Percentiles rank a stretch among this genome's conserved stretches.
Evolutionary conservation across 2,113 vertebrate genomes (phyloP).

Genomic region (Cyphomyrus plagiostoma): DNA sequence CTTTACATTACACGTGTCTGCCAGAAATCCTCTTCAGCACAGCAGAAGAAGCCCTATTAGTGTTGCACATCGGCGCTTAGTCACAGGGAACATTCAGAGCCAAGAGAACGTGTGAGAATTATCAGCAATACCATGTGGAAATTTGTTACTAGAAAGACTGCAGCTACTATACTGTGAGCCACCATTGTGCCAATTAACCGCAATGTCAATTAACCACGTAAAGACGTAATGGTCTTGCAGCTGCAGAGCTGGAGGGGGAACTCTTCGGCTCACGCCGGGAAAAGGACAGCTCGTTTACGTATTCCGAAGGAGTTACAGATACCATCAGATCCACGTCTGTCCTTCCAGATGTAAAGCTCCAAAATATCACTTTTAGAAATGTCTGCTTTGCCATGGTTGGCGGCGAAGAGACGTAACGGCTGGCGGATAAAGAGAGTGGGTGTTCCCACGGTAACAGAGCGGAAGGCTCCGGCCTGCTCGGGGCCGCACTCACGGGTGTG

Average conservation of each 20-base stretch:
- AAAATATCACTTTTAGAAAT: constrained; percentile 17
- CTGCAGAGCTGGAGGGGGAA: neutral
- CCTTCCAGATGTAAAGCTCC: constrained; percentile 24
- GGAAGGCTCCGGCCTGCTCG: constrained; percentile 19
- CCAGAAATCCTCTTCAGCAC: constrained; percentile 2
- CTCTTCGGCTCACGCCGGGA: neutral
- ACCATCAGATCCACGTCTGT: constrained; percentile 19
- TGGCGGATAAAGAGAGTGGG: constrained; percentile 13
- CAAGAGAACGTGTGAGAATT: constrained; percentile 13
- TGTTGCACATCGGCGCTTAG: constrained; percentile 13
- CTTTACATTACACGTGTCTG: constrained; percentile 1
- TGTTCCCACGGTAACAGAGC: constrained; percentile 16
- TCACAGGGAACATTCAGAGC: neutral
- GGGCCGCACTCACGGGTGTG: constrained; percentile 36
- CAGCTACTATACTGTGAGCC: neutral
- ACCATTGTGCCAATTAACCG: constrained; percentile 8
- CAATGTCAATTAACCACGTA: neutral
- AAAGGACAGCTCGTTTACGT: neutral
- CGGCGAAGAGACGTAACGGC: neutral
- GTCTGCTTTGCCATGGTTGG: constrained; percentile 22
- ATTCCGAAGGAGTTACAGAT: neutral
- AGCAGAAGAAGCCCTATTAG: neutral
- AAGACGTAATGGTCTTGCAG: neutral
- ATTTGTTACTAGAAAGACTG: neutral
- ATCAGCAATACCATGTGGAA: neutral